A percentile compares a stretch with the other conserved stretches of the same genome.
These are phyloP conservation scores for Isotomurus palustris DNA, from an alignment of 2,888 invertebrate species.

Conservation along the genomic window DNA sequence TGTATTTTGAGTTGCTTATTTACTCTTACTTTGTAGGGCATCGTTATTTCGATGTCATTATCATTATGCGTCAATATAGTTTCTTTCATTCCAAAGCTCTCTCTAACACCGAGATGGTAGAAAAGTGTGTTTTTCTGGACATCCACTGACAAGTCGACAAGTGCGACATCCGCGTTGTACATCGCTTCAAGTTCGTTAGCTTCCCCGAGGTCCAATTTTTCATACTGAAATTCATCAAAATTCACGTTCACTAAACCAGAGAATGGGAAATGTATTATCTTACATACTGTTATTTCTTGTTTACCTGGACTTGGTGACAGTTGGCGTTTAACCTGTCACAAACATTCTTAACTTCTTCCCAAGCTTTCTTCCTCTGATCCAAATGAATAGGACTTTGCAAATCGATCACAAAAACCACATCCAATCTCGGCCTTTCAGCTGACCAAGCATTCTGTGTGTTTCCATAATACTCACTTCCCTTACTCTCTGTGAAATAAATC, in stretches of 20 bases:
- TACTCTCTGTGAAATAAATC: conserved; percentile 55
- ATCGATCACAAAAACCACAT: conserved; percentile 73
- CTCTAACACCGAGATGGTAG: conserved; percentile 94
- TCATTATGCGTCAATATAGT: conserved; percentile 87
- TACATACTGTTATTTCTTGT: too few relatives aligned
- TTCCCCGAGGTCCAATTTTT: conserved; percentile 96
- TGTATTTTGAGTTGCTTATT: not conserved
- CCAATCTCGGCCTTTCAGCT: conserved; percentile 64
- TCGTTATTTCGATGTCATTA: conserved; percentile 76
- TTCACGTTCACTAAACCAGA: too few relatives aligned
- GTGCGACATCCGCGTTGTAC: conserved; percentile 95
- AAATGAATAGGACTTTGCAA: conserved; percentile 67
- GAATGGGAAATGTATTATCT: too few relatives aligned
- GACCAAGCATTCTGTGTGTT: conserved; percentile 50
- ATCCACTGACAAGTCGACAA: conserved; percentile 88
- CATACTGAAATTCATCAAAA: conserved; percentile 77
- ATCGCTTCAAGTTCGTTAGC: conserved; percentile 90
- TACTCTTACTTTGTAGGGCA: conserved; percentile 73
- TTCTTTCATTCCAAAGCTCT: conserved; percentile 96
- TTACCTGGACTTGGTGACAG: conserved; percentile 76
- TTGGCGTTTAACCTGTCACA: conserved; percentile 73
- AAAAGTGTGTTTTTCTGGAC: conserved; percentile 89
- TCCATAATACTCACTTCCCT: conserved; percentile 59
- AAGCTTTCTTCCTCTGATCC: conserved; percentile 69
- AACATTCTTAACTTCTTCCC: conserved; percentile 78